phyloP scores from a whole-genome alignment of 1,140 invertebrate genomes.

The Sarcophaga bullata region DNA sequence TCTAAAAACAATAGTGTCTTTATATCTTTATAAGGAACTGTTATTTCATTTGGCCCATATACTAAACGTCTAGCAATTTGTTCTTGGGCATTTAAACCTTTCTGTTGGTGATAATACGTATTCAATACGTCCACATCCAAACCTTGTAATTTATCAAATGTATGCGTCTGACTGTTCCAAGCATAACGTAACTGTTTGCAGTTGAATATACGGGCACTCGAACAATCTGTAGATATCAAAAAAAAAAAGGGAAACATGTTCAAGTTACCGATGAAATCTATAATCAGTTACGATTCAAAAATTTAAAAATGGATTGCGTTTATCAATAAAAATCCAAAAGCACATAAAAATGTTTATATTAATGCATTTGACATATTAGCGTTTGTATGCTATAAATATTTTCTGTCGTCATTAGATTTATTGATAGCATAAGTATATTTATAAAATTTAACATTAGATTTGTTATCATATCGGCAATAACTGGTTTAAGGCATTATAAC shows the following conservation, averaged over 20 bases:
- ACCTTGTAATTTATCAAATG: constrained; percentile 74
- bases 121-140: constrained; percentile 73
- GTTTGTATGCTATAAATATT: no score
- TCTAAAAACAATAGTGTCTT: constrained; percentile 79
- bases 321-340: not conserved
- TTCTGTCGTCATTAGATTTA: no score
- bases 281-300: not conserved
- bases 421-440: no score
- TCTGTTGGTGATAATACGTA: constrained; percentile 70
- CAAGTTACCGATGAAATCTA: not conserved
- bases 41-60: constrained; percentile 86
- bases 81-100: constrained; percentile 68
- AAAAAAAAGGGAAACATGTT: not conserved
- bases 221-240: constrained; percentile 50
- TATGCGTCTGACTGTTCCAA: constrained; percentile 72
- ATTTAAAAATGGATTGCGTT: no score
- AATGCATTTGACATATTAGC: no score
- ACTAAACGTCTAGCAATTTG: constrained; percentile 70
- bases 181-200: constrained; percentile 78
- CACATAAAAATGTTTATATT: not conserved
- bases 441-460: no score
- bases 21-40: constrained; percentile 79
- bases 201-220: constrained; percentile 68
- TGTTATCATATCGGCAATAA: no score
- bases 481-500: no score